Evolutionary conservation across 2,888 invertebrate species (phyloP), one percentile per base, ranked within the genome.

Genomic region (Oscheius myriophilus): DNA sequence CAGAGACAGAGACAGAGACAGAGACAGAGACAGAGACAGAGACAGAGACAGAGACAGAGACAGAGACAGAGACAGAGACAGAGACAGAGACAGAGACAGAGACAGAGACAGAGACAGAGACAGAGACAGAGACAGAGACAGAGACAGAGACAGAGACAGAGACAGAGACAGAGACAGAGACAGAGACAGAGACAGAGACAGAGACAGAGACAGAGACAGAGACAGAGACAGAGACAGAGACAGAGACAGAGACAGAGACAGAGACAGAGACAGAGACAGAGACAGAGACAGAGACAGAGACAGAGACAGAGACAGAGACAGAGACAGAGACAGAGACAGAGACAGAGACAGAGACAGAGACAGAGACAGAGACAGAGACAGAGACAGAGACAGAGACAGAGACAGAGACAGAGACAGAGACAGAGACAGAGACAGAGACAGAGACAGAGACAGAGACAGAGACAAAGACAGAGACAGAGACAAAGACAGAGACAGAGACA

Each of bases 311-410:
- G 82, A 66, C 12, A 25, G 45, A 43, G 7, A 21, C 11, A 6
- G 42, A 21, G 18, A 53, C 7, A 25, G 23, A 21, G 16, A 21
- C 53, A 21, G 16, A 23, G 9, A 26, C 4, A 21, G 7, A 23
- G 53, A 53, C 4, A 23, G n/a, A 11, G 39, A 23, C 12, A 25
- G 51, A 74, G 82, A 66, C 12, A 25, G 45, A 43, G 7, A 21
- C 11, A 6, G 42, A 21, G 18, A 53, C 7, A 25, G 23, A 21
- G 16, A 21, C 53, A 21, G 16, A 23, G 9, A 26, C 4, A 21
- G 7, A 23, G 53, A 53, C 4, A 23, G n/a, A 11, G 39, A 23
- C 12, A 25, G 51, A 74, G 82, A 66, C 12, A 25, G 45, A 43
- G 7, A 21, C 11, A 6, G 42, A 21, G 18, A 53, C 7, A 25